A percentile compares a stretch with the other conserved stretches of the same genome.
Conservation (phyloP, 2,797 vertebrate genomes). For the Centropyge bicolor region DNA sequence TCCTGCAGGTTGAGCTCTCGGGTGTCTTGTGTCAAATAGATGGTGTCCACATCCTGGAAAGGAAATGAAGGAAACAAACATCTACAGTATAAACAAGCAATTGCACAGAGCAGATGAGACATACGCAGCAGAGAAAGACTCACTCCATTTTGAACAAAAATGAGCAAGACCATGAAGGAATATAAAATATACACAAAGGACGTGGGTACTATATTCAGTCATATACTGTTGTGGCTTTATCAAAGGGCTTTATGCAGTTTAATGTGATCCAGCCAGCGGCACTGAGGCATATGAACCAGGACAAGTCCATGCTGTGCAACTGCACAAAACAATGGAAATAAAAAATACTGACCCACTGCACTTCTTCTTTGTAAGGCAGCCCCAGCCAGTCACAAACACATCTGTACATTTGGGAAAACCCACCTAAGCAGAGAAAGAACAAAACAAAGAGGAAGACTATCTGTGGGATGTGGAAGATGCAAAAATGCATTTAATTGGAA, state of each 20-base stretch:
- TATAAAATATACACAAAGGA: background rate
- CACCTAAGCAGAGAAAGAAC: slow-evolving; percentile 84
- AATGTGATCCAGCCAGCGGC: slow-evolving; percentile 8
- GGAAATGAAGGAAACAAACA: slow-evolving; percentile 24
- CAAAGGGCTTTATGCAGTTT: slow-evolving; percentile 26
- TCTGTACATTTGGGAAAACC: slow-evolving; percentile 97
- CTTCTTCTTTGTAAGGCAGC: slow-evolving; percentile 95
- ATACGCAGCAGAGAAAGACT: background rate
- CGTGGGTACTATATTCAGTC: background rate
- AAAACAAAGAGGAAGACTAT: background rate
- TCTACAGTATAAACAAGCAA: background rate
- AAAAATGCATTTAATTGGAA: background rate
- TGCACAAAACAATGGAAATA: slow-evolving; percentile 13
- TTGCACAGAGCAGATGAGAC: background rate
- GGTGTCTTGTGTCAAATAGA: slow-evolving; percentile 97
- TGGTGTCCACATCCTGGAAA: slow-evolving; percentile 95
- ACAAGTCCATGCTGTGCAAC: slow-evolving; percentile 17
- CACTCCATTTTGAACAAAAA: background rate
- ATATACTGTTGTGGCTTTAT: slow-evolving; percentile 1
- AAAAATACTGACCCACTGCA: slow-evolving; percentile 97
- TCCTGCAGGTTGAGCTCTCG: slow-evolving; percentile 96
- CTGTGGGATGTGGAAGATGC: background rate
- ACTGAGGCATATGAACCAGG: background rate
- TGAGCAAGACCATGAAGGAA: background rate
- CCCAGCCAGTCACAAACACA: slow-evolving; percentile 98